phyloP scores from a whole-genome alignment of 2,888 invertebrate species.

The Drosophila imparisetae region DNA sequence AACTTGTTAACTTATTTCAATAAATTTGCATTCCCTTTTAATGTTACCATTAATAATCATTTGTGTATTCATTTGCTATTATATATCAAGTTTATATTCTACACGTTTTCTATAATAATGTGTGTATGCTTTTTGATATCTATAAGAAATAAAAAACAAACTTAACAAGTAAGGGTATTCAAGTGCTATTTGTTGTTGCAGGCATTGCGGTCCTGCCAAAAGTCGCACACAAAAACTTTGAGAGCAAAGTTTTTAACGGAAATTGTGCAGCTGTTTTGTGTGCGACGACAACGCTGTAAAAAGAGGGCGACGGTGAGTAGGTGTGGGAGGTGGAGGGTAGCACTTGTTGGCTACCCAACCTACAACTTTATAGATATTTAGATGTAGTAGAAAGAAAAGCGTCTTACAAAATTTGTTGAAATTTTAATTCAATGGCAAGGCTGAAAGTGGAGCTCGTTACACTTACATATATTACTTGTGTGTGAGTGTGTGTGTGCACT shows the following conservation, averaged over 20 bases:
- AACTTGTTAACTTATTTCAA: background rate
- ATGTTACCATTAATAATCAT: conserved; percentile 1
- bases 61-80: background rate
- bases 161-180: conserved; percentile 35
- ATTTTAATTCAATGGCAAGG: conserved; percentile 67
- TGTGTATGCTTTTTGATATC: background rate
- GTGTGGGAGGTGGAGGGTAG: background rate
- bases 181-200: conserved; percentile 18
- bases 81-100: background rate
- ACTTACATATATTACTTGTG: conserved; percentile 10
- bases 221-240: conserved; percentile 75
- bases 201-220: conserved; percentile 48
- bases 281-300: conserved; percentile 40
- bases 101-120: background rate
- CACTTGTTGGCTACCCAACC: conserved; percentile 55
- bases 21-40: background rate
- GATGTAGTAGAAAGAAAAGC: conserved; percentile 30
- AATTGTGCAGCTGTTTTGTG: conserved; percentile 79
- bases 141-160: background rate
- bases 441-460: conserved; percentile 1
- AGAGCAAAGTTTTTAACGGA: conserved; percentile 69
- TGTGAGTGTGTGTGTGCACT: background rate
- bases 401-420: conserved; percentile 65
- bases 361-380: conserved; percentile 37
- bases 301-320: background rate